phyloP scores from a whole-genome alignment of 2,888 invertebrate genomes.

The Andrena chrysosceles region DNA sequence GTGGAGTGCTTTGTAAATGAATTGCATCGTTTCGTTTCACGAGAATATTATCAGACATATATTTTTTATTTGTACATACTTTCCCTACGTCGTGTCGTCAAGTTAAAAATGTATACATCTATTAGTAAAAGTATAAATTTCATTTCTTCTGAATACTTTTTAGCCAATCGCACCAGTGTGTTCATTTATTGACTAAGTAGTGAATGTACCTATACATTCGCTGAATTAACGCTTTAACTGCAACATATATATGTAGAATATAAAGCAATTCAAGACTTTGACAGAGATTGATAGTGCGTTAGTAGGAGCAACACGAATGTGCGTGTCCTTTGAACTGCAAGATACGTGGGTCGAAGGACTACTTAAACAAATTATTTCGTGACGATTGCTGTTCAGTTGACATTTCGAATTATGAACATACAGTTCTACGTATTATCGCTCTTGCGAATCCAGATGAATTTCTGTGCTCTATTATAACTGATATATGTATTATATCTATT shows the following conservation, averaged over 20 bases:
- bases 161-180: too few species aligned
- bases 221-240: too few species aligned
- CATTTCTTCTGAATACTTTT: too few species aligned
- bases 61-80: too few species aligned
- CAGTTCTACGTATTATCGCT: constrained; percentile 16
- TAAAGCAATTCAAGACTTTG: constrained; percentile 24
- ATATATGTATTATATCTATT: too few species aligned
- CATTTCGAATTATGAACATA: constrained; percentile 11
- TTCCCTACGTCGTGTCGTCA: too few species aligned
- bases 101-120: too few species aligned
- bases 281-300: constrained; percentile 26
- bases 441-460: not conserved
- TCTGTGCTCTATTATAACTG: not conserved
- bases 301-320: constrained; percentile 5
- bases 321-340: constrained; percentile 11
- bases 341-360: constrained; percentile 31
- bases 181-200: too few species aligned
- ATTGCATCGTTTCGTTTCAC: not conserved
- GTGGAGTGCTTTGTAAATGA: constrained; percentile 9
- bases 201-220: too few species aligned
- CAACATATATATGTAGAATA: too few species aligned
- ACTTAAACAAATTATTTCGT: constrained; percentile 35
- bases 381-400: constrained; percentile 33
- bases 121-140: too few species aligned
- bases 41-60: not conserved